Conservation (phyloP, 2,888 invertebrate species). For the Unio delphinus region DNA sequence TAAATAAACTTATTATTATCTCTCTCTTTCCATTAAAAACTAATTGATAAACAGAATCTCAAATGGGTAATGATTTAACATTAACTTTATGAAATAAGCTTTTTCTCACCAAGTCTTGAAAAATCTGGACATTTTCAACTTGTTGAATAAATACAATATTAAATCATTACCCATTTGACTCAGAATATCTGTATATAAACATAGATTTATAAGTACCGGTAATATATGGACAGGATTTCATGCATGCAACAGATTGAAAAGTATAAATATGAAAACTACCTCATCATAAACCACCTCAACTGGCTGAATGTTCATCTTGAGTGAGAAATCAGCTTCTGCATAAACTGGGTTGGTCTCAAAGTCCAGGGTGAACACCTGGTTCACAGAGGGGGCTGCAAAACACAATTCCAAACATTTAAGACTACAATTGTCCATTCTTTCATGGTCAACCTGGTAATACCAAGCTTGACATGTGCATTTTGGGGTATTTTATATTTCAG, state of each 20-base stretch:
- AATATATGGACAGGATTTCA: too few relatives aligned
- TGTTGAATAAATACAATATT: too few relatives aligned
- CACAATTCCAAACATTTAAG: not conserved
- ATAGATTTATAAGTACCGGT: too few relatives aligned
- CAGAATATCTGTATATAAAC: too few relatives aligned
- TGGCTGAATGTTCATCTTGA: constrained; percentile 81
- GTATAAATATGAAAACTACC: constrained; percentile 72
- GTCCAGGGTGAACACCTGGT: constrained; percentile 82
- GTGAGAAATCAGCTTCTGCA: constrained; percentile 79
- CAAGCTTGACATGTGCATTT: not conserved
- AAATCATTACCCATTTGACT: too few relatives aligned
- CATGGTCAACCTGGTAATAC: not conserved
- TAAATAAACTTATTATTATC: too few relatives aligned
- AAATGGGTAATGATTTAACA: too few relatives aligned
- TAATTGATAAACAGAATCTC: too few relatives aligned
- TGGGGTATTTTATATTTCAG: not conserved
- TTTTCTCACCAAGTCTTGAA: too few relatives aligned
- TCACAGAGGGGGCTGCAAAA: constrained; percentile 68
- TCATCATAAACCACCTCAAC: constrained; percentile 85
- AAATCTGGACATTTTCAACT: too few relatives aligned
- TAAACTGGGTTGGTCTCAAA: constrained; percentile 81
- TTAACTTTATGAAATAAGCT: too few relatives aligned
- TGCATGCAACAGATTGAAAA: not conserved
- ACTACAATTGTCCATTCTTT: not conserved
- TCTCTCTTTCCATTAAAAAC: too few relatives aligned